Percentiles rank a stretch among this genome's conserved stretches.
Evolutionary conservation across 2,797 vertebrate genomes (phyloP).

Genomic region (Pseudochirops corinnae): DNA sequence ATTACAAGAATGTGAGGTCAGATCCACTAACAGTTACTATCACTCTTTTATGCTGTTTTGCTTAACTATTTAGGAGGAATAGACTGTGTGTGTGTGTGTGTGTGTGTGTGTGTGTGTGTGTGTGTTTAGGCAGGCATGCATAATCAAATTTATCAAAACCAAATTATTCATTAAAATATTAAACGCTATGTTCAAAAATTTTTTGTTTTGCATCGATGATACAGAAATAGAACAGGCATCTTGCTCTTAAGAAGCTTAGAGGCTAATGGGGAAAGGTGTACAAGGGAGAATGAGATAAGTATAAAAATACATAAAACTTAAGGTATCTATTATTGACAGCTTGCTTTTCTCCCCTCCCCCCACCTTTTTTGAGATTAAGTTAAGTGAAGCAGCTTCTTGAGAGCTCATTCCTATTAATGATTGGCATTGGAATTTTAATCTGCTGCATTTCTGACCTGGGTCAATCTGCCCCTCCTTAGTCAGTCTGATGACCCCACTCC

Average conservation of each 20-base stretch:
- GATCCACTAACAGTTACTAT: background rate
- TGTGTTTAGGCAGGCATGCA: background rate
- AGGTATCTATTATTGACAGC: background rate
- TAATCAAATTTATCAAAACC: background rate
- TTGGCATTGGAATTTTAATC: background rate
- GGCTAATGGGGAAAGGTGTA: background rate
- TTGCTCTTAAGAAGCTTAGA: slow-evolving; percentile 4
- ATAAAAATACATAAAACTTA: background rate
- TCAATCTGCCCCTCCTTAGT: background rate
- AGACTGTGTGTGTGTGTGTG: background rate
- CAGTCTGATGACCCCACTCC: background rate
- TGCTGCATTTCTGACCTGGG: background rate
- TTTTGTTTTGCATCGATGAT: slow-evolving; percentile 3
- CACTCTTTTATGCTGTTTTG: background rate
- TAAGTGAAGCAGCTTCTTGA: background rate
- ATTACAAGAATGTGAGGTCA: background rate
- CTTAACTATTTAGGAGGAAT: background rate
- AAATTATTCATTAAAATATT: background rate
- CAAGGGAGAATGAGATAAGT: background rate
- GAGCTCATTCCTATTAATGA: background rate
- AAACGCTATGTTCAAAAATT: background rate
- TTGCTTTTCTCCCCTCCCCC: background rate
- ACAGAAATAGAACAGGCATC: background rate
- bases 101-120: background rate
- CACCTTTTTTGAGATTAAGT: background rate